Percentiles rank a stretch among this genome's conserved stretches.
Evolutionary conservation across 2,888 invertebrate genomes (phyloP).

Genomic region (Ormyrus rosae): DNA sequence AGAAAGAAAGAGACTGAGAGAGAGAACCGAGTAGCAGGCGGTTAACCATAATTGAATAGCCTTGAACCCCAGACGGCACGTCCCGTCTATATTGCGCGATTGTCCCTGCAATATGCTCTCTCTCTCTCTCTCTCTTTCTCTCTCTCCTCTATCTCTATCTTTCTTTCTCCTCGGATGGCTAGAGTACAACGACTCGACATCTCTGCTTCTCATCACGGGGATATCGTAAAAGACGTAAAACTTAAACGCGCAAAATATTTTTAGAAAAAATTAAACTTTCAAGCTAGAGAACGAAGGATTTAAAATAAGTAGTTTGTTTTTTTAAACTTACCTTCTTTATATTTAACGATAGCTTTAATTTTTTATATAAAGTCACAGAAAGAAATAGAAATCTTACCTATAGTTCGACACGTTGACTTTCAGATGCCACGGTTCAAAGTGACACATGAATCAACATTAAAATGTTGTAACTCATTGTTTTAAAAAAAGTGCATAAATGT

Average conservation of each 20-base stretch:
- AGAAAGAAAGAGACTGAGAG: background rate
- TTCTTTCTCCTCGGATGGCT: background rate
- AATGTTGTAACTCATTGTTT: too few relatives aligned
- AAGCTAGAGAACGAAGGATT: too few relatives aligned
- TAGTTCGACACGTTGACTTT: too few relatives aligned
- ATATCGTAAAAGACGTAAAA: slow-evolving; percentile 23
- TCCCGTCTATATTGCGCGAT: slow-evolving; percentile 60
- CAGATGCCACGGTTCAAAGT: too few relatives aligned
- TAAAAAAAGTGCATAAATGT: too few relatives aligned
- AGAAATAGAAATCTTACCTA: too few relatives aligned
- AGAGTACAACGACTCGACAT: slow-evolving; percentile 17
- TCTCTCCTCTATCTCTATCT: slow-evolving; percentile 32
- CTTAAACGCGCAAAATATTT: slow-evolving; percentile 1
- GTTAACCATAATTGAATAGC: slow-evolving; percentile 63
- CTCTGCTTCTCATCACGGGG: background rate
- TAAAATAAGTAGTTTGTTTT: too few relatives aligned
- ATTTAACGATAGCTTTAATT: too few relatives aligned
- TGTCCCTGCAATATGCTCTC: slow-evolving; percentile 54
- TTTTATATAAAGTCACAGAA: too few relatives aligned
- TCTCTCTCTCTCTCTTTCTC: slow-evolving; percentile 32
- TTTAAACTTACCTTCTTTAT: too few relatives aligned
- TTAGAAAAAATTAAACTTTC: too few relatives aligned
- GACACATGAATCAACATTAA: too few relatives aligned
- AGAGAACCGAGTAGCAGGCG: slow-evolving; percentile 37
- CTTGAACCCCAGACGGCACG: slow-evolving; percentile 59